Percentiles rank a stretch among this genome's conserved stretches.
These are phyloP conservation scores for Neocloeon triangulifer DNA, from an alignment of 1,140 invertebrate species.

Conservation along the genomic window DNA sequence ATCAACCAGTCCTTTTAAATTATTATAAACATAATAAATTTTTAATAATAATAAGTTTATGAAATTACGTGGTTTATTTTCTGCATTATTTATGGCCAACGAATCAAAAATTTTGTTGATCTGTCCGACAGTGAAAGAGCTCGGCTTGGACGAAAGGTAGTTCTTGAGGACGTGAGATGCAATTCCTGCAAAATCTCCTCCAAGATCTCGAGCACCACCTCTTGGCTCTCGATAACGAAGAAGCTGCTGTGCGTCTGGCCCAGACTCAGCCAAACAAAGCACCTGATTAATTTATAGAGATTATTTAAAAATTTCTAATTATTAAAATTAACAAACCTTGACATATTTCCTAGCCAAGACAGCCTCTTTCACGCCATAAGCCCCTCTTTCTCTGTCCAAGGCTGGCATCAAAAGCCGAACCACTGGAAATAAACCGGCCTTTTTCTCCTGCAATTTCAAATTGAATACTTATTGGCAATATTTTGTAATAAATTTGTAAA, in stretches of 20 bases:
- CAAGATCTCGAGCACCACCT: slow-evolving; percentile 14
- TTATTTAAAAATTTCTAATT: slow-evolving; percentile 6
- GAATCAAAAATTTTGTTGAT: slow-evolving; percentile 45
- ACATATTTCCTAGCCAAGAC: slow-evolving; percentile 39
- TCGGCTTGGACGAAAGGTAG: slow-evolving; percentile 24
- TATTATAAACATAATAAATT: too few relatives aligned
- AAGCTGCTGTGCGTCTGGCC: too few relatives aligned
- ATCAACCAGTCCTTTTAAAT: slow-evolving; percentile 19
- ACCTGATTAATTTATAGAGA: slow-evolving; percentile 5
- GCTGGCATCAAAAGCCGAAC: slow-evolving; percentile 46
- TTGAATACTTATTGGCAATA: too few relatives aligned
- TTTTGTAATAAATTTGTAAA: too few relatives aligned
- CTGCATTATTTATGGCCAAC: slow-evolving; percentile 31
- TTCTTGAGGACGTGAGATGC: slow-evolving; percentile 42
- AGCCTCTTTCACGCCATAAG: slow-evolving; percentile 40
- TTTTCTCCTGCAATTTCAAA: too few relatives aligned
- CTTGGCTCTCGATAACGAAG: too few relatives aligned
- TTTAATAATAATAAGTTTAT: too few relatives aligned
- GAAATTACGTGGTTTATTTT: slow-evolving; percentile 22
- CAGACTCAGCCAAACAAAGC: slow-evolving; percentile 3
- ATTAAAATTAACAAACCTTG: slow-evolving; percentile 3
- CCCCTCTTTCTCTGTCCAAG: slow-evolving; percentile 33
- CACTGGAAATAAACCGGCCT: slow-evolving; percentile 38
- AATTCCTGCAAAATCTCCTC: slow-evolving; percentile 49
- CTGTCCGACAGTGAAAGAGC: slow-evolving; percentile 29